Evolutionary conservation across 2,888 invertebrate species (phyloP).

Genomic region (Nycteola revayana): DNA sequence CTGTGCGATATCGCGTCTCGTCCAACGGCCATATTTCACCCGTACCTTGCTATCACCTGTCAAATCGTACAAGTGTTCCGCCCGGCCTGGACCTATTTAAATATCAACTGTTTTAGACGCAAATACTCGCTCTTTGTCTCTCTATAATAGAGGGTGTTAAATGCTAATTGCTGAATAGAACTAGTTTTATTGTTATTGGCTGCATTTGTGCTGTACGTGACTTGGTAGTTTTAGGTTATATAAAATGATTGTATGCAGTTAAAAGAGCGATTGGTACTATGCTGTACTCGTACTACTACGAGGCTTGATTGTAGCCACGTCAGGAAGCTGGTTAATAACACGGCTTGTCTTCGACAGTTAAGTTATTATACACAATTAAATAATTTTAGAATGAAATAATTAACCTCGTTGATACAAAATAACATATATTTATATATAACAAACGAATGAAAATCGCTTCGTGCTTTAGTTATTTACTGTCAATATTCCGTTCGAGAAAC

Average conservation of each 20-base stretch:
- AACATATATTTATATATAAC: slow-evolving; percentile 5
- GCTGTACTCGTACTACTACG: neutral
- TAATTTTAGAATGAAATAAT: no score
- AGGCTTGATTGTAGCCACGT: neutral
- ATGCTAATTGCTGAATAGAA: slow-evolving; percentile 39
- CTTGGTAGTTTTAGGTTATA: slow-evolving; percentile 11
- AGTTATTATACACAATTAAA: no score
- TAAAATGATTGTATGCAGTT: slow-evolving; percentile 22
- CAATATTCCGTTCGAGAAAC: slow-evolving; percentile 38
- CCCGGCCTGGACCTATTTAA: slow-evolving; percentile 70
- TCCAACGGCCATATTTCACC: slow-evolving; percentile 67
- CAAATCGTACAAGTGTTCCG: slow-evolving; percentile 78
- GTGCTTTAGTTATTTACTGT: slow-evolving; percentile 40
- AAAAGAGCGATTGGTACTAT: slow-evolving; percentile 10
- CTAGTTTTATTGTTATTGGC: slow-evolving; percentile 24
- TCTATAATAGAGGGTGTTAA: slow-evolving; percentile 40
- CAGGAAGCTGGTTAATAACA: slow-evolving; percentile 1
- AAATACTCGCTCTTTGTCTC: slow-evolving; percentile 55
- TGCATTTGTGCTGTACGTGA: slow-evolving; percentile 17
- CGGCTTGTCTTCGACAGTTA: no score
- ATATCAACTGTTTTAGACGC: slow-evolving; percentile 68
- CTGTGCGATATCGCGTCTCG: slow-evolving; percentile 55
- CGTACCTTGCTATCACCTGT: slow-evolving; percentile 70
- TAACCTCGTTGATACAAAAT: no score
- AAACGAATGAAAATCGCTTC: slow-evolving; percentile 39